These are phyloP conservation scores for Acronicta psi DNA, from an alignment of 2,888 invertebrate genomes.

Conservation along the genomic window DNA sequence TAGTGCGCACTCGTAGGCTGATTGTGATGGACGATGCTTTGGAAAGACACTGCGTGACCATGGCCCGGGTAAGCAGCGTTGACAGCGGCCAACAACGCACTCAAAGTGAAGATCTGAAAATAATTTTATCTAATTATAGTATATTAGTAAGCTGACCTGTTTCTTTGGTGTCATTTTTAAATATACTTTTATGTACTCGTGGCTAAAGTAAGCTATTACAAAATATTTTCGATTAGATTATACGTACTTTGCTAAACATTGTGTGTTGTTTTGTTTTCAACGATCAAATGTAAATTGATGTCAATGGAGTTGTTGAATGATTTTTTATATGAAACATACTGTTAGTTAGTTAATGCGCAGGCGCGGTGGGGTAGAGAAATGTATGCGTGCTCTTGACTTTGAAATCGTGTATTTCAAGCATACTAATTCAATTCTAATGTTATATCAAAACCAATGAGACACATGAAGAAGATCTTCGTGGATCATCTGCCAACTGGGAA, in stretches of 20 bases:
- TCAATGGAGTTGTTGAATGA: slow-evolving; percentile 44
- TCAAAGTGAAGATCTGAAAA: slow-evolving; percentile 49
- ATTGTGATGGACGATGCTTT: slow-evolving; percentile 55
- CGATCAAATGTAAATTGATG: slow-evolving; percentile 60
- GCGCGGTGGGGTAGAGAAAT: slow-evolving; percentile 58
- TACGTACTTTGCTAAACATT: slow-evolving; percentile 67
- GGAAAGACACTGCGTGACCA: slow-evolving; percentile 54
- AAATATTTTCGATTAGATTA: too few relatives aligned
- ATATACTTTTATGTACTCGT: too few relatives aligned
- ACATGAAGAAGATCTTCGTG: too few relatives aligned
- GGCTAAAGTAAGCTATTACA: too few relatives aligned
- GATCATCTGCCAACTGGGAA: too few relatives aligned
- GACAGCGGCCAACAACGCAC: slow-evolving; percentile 65
- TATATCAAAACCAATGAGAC: too few relatives aligned
- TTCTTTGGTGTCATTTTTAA: slow-evolving; percentile 35
- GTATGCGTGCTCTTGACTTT: slow-evolving; percentile 46
- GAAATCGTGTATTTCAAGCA: too few relatives aligned
- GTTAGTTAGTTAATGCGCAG: slow-evolving; percentile 18
- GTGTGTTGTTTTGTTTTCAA: slow-evolving; percentile 47
- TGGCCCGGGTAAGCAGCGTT: slow-evolving; percentile 65
- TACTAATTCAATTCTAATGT: too few relatives aligned
- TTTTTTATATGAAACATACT: slow-evolving; percentile 58
- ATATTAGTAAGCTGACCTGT: too few relatives aligned
- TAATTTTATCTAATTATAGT: too few relatives aligned
- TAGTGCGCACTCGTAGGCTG: slow-evolving; percentile 52